These are phyloP conservation scores for Thymelicus sylvestris DNA, from an alignment of 2,888 invertebrate genomes.

Conservation along the genomic window DNA sequence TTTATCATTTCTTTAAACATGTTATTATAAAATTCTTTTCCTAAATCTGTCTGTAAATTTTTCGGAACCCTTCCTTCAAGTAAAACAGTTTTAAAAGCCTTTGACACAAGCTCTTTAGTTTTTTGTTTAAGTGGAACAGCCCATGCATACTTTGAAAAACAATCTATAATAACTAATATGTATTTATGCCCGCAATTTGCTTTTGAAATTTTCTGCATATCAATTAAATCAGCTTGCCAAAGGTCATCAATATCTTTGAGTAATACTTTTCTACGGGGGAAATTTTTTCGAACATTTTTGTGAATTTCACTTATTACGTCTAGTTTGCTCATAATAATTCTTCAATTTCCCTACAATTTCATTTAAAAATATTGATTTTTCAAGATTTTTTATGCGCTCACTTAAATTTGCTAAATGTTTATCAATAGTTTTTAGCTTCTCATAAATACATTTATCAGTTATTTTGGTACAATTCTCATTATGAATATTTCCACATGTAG, in stretches of 20 bases:
- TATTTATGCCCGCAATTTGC: background rate
- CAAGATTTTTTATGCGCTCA: no score
- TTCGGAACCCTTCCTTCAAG: background rate
- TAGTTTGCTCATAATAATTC: background rate
- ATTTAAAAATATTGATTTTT: no score
- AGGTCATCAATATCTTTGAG: constrained; percentile 61
- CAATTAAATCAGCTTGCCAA: constrained; percentile 63
- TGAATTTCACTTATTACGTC: background rate
- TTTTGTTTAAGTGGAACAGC: constrained; percentile 9
- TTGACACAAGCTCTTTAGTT: constrained; percentile 10
- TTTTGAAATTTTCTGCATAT: constrained; percentile 1
- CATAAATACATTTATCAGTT: no score
- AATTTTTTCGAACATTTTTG: background rate
- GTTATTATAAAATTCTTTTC: constrained; percentile 40
- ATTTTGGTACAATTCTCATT: no score
- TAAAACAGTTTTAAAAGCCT: constrained; percentile 10
- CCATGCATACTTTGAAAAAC: constrained; percentile 5
- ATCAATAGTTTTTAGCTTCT: no score
- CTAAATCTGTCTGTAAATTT: constrained; percentile 13
- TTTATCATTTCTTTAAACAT: constrained; percentile 18
- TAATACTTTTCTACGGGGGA: constrained; percentile 51
- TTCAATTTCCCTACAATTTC: no score
- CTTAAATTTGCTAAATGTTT: no score
- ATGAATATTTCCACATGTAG: no score
- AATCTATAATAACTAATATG: constrained; percentile 10